These are phyloP conservation scores for Acyrthosiphon pisum DNA, from an alignment of 1,140 invertebrate species.

Conservation along the genomic window DNA sequence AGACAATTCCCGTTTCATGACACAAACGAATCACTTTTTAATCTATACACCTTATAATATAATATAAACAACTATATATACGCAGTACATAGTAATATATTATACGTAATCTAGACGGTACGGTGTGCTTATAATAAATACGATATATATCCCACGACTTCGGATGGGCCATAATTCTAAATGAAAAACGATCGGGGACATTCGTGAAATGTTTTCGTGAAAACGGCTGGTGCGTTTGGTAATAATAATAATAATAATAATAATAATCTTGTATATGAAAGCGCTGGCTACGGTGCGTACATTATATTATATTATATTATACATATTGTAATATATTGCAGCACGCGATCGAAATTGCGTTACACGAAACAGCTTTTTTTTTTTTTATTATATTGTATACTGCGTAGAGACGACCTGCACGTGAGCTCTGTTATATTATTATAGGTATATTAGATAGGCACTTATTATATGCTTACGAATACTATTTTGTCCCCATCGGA, in stretches of 20 bases:
- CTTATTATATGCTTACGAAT: not conserved
- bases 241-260: not conserved
- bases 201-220: not conserved
- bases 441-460: no score
- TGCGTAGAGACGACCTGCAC: not conserved
- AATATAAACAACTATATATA: not conserved
- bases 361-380: not conserved
- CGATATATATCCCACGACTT: not conserved
- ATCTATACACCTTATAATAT: not conserved
- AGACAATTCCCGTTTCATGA: not conserved
- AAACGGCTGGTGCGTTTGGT: not conserved
- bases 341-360: constrained; percentile 23
- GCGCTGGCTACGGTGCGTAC: not conserved
- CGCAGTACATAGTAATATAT: not conserved
- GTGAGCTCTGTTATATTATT: not conserved
- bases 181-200: not conserved
- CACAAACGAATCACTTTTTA: not conserved
- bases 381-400: not conserved
- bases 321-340: not conserved
- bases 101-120: not conserved
- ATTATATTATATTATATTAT: not conserved
- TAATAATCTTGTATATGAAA: not conserved
- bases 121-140: not conserved
- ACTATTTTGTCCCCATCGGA: not conserved
- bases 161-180: not conserved